A percentile compares a stretch with the other conserved stretches of the same genome.
phyloP scores from a whole-genome alignment of 2,113 vertebrate genomes.

The Sinocyclocheilus maitianheensis region DNA sequence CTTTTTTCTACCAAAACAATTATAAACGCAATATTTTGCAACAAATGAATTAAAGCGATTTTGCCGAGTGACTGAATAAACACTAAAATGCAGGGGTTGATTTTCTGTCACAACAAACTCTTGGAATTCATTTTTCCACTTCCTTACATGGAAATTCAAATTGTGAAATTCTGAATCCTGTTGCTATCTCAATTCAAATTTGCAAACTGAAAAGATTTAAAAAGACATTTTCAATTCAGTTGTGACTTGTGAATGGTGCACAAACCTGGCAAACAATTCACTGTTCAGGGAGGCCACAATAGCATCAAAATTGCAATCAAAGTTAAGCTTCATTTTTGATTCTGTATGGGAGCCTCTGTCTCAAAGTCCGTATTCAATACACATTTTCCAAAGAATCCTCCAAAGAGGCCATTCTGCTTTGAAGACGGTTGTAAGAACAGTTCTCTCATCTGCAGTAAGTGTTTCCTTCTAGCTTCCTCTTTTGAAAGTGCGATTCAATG shows the following conservation, averaged over 20 bases:
- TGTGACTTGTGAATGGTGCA: not conserved
- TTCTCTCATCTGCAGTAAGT: conserved; percentile 27
- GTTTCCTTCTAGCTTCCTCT: conserved; percentile 5
- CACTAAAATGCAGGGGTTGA: not conserved
- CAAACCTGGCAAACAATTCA: not conserved
- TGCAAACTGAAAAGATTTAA: not conserved
- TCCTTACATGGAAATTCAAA: not conserved
- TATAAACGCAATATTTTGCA: not conserved
- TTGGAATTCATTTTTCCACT: not conserved
- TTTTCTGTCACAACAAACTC: not conserved
- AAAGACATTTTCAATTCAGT: not conserved
- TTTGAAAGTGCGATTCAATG: conserved; percentile 41
- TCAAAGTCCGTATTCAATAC: not conserved
- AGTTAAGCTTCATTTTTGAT: not conserved
- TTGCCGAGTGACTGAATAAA: not conserved
- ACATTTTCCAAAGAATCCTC: conserved; percentile 22
- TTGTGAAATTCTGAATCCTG: not conserved
- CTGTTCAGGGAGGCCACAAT: not conserved
- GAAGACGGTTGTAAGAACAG: conserved; percentile 20
- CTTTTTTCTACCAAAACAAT: not conserved
- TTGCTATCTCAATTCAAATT: not conserved
- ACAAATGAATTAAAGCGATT: not conserved
- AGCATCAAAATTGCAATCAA: conserved; percentile 3
- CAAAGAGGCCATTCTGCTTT: conserved; percentile 27
- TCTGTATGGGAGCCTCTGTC: not conserved